Base-by-base conservation (phyloP, 2,797 vertebrate species). In the Spheniscus humboldti region DNA sequence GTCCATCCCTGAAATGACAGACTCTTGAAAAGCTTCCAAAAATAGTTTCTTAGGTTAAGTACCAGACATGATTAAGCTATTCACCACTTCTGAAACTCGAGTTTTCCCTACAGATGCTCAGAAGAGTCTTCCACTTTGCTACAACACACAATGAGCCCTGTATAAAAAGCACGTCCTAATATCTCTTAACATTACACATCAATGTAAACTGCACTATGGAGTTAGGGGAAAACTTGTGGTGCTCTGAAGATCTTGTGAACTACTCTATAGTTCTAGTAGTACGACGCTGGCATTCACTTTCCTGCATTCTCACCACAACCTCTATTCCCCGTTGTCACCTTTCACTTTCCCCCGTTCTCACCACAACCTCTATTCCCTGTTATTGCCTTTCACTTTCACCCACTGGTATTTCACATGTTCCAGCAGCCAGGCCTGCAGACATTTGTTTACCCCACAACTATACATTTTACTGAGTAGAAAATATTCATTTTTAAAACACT, bases 211-310 rank as follows among this genome's bases (percentile, higher is more conserved):
- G 27, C 37, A 18, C 19, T 71, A 37, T 1, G 0, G 27, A 37
- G n/a, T 81, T 33, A 20, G 31, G 14, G 18, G 63, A 79, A 79
- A 85, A 71, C 1, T 0, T 56, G 19, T 2, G 7, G 50, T 39
- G 28, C 33, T 60, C 83, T 63, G 35, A 60, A 64, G 18, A 71
- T 30, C 48, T 37, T 77, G 28, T 31, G 45, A 76, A 19, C 53
- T 55, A 33, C 45, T 13, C 39, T 17, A 19, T 1, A 78, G n/a
- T 35, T 35, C 35, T 1, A 5, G 12, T 1, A 48, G 30, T 3
- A 53, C 1, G 0, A 75, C 0, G 0, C 31, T 35, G 24, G 30
- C n/a, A 37, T 59, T 80, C 63, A 55, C 35, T 35, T 57, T 45
- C 18, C 57, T 27, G 5, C 0, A 1, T 5, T 66, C 19, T 52